Conservation (phyloP, 2,888 invertebrate genomes). For the Villa cingulata region DNA sequence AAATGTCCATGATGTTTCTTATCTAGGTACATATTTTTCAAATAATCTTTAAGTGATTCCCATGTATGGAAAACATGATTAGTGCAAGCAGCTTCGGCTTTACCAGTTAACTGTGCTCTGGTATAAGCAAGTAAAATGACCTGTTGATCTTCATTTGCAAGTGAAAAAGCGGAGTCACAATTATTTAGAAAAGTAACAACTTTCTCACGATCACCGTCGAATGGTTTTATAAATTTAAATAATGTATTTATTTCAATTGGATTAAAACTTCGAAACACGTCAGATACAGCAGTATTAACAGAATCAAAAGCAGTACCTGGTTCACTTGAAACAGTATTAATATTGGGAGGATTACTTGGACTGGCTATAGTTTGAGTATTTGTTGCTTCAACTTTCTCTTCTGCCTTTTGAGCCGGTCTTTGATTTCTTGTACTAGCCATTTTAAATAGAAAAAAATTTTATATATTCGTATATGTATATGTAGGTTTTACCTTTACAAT, state of each 20-base stretch:
- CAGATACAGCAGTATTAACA: too few relatives aligned
- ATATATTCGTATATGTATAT: too few relatives aligned
- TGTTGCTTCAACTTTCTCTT: too few relatives aligned
- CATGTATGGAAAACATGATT: constrained; percentile 4
- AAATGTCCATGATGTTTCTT: constrained; percentile 6
- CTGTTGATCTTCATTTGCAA: not conserved
- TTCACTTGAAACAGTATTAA: too few relatives aligned
- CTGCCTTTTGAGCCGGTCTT: too few relatives aligned
- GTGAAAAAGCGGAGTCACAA: not conserved
- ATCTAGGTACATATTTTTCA: constrained; percentile 5
- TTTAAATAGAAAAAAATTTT: too few relatives aligned
- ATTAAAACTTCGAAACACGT: too few relatives aligned
- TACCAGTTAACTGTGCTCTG: constrained; percentile 6
- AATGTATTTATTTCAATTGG: not conserved
- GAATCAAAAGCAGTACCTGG: too few relatives aligned
- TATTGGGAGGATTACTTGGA: too few relatives aligned
- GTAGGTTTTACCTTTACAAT: too few relatives aligned
- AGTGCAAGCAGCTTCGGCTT: constrained; percentile 5
- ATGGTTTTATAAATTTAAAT: not conserved
- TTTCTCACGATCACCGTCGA: not conserved
- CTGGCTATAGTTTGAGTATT: too few relatives aligned
- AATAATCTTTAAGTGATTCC: constrained; percentile 2
- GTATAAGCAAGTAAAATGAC: constrained; percentile 1
- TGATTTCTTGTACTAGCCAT: too few relatives aligned
- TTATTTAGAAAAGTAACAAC: not conserved